Base-by-base conservation (phyloP, 2,797 vertebrate species). In the Crocidura indochinensis region DNA sequence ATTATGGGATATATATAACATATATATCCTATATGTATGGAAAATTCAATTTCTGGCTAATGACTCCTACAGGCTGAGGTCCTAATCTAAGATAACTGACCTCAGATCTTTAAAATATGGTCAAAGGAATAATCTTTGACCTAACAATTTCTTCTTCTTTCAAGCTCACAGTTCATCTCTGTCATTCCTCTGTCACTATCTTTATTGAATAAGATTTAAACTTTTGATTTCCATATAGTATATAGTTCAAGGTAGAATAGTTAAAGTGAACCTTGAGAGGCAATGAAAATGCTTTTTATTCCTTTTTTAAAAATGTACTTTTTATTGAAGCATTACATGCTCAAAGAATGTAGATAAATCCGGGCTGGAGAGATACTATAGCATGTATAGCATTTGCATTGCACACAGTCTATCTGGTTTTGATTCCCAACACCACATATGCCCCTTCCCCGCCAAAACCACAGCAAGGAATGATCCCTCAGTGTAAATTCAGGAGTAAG, bases 31-130 rank as follows among this genome's bases (percentile, higher is more conserved):
- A n/a, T n/a, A n/a, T n/a, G n/a, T n/a, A n/a, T n/a, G n/a, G n/a
- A n/a, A 74, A 15, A 73, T 75, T 80, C 11, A 83, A 5, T 29
- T 80, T 68, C 56, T 72, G 44, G 38, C 20, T 78, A 24, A 56
- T 49, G 72, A 26, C 4, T 85, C 68, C 38, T 67, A 12, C 31
- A 82, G 75, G 10, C 46, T 46, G 47, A 89, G 79, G 44, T 75
- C 65, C 91, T 88, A 38, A n/a, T 24, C 56, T 47, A 78, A 31
- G 27, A 11, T 24, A 84, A 31, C 38, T 77, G 68, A 91, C 74
- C 46, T 93, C 75, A 79, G 64, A 68, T 29, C 79, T 93, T 84
- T 69, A 72, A 88, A 92, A 76, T 53, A 24, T 91, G 24, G 60
- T 64, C 53, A 20, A 79, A 22, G 27, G 31, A 8, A 24, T 81